Conservation (phyloP, 2,888 invertebrate species). For the Drosophila villosipedis region DNA sequence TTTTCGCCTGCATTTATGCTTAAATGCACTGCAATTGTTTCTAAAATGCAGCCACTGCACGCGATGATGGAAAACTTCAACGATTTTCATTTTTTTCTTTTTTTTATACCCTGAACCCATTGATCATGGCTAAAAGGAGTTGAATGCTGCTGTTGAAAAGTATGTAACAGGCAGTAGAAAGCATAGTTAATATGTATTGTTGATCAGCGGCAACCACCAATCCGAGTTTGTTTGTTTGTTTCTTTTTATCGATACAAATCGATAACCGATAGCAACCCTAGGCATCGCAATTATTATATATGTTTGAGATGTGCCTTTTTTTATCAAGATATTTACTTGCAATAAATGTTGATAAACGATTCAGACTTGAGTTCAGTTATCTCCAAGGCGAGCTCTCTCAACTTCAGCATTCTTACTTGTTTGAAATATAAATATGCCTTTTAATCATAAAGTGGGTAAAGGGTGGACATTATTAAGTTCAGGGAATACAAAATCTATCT, state of each 20-base stretch:
- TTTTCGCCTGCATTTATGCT: conserved; percentile 76
- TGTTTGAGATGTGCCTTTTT: neutral
- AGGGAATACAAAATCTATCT: neutral
- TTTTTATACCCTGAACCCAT: neutral
- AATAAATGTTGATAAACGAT: neutral
- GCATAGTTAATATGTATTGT: neutral
- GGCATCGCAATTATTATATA: neutral
- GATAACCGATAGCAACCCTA: neutral
- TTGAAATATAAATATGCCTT: neutral
- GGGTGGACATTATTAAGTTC: neutral
- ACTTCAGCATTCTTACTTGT: neutral
- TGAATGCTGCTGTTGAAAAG: neutral
- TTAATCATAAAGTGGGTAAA: neutral
- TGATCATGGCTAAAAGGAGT: neutral
- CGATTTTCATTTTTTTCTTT: conserved; percentile 58
- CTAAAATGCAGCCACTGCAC: conserved; percentile 74
- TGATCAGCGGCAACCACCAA: neutral
- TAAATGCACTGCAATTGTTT: conserved; percentile 75
- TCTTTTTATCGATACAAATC: neutral
- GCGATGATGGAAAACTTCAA: conserved; percentile 75
- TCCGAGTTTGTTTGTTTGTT: neutral
- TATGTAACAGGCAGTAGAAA: neutral
- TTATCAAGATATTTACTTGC: neutral
- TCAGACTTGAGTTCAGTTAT: neutral
- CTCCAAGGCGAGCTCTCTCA: neutral